These are phyloP conservation scores for Ochropacha duplaris DNA, from an alignment of 2,888 invertebrate species.

Conservation along the genomic window DNA sequence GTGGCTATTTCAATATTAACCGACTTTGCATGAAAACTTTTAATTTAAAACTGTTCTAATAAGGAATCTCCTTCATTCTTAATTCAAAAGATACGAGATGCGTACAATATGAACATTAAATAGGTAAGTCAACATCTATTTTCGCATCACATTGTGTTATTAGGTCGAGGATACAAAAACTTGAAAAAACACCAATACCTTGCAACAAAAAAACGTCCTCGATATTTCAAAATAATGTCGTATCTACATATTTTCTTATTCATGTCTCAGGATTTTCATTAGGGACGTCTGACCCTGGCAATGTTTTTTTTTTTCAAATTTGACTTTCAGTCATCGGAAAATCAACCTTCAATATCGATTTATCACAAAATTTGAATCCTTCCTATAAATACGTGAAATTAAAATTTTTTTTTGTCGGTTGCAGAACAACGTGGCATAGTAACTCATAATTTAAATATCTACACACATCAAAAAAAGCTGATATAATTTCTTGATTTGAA, in stretches of 20 bases:
- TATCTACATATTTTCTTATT: slow-evolving; percentile 24
- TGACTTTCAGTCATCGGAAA: slow-evolving; percentile 45
- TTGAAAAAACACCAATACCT: not conserved
- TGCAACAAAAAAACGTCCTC: slow-evolving; percentile 24
- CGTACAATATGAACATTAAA: no score
- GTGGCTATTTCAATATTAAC: no score
- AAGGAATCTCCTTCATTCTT: no score
- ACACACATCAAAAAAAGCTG: no score
- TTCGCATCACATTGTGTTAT: not conserved
- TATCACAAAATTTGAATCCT: slow-evolving; percentile 20
- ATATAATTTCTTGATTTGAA: no score
- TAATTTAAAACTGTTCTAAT: no score
- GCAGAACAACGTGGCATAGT: not conserved
- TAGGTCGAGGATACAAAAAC: not conserved
- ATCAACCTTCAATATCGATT: slow-evolving; percentile 39
- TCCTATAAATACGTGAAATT: not conserved
- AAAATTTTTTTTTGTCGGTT: not conserved
- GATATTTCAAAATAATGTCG: slow-evolving; percentile 20
- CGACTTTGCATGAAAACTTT: no score
- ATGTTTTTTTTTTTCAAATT: slow-evolving; percentile 38
- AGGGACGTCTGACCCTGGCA: slow-evolving; percentile 34
- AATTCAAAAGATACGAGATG: no score
- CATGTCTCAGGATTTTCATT: slow-evolving; percentile 23
- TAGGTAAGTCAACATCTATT: no score
- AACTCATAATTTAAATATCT: not conserved